phyloP scores from a whole-genome alignment of 2,797 vertebrate genomes.

The Clarias fuscus region DNA sequence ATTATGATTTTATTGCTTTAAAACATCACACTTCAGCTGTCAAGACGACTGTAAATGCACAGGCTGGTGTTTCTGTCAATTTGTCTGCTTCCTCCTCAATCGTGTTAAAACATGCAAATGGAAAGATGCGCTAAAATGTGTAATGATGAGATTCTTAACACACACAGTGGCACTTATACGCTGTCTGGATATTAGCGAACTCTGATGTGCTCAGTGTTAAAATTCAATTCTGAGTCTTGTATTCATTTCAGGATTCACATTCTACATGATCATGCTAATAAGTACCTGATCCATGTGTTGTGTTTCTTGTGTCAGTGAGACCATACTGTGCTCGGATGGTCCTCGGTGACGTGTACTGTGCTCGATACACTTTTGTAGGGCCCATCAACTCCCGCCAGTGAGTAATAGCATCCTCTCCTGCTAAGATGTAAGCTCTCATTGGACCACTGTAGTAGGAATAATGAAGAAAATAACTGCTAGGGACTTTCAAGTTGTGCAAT shows the following conservation, averaged over 20 bases:
- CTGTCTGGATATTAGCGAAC: neutral
- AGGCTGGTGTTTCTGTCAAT: neutral
- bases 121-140: neutral
- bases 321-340: slow-evolving; percentile 87
- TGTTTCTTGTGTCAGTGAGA: slow-evolving; percentile 94
- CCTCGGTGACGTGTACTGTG: slow-evolving; percentile 77
- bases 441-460: slow-evolving; percentile 78
- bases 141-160: neutral
- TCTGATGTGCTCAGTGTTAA: neutral
- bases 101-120: neutral
- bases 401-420: slow-evolving; percentile 83
- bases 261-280: neutral
- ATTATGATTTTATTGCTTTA: neutral
- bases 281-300: slow-evolving; percentile 92
- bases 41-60: neutral
- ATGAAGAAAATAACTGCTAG: slow-evolving; percentile 6
- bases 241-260: neutral
- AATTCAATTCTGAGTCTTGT: neutral
- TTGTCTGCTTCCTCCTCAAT: neutral
- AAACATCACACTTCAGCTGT: neutral
- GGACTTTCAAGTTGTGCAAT: neutral
- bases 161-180: neutral
- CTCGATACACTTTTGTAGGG: slow-evolving; percentile 91
- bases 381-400: slow-evolving; percentile 94
- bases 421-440: slow-evolving; percentile 91